Percentiles rank a stretch among this genome's conserved stretches.
Evolutionary conservation across 2,113 vertebrate genomes (phyloP).

Genomic region (Xenotilapia flavipinnis): DNA sequence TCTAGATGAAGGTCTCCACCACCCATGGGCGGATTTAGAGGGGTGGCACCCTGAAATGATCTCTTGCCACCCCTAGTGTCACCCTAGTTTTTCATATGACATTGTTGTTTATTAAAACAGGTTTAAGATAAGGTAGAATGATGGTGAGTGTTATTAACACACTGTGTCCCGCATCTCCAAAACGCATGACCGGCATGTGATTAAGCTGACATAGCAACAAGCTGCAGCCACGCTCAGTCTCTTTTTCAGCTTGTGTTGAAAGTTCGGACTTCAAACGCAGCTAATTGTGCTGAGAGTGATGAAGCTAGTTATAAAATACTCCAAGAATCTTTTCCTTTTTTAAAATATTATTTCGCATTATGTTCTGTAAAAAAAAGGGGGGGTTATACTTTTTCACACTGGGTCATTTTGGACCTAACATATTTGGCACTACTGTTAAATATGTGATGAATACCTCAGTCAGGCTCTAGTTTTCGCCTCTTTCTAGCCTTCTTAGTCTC

Average conservation of each 20-base stretch:
- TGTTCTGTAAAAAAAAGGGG: background rate
- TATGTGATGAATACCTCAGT: background rate
- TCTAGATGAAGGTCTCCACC: background rate
- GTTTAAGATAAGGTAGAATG: background rate
- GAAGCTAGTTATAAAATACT: background rate
- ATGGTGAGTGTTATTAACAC: no score
- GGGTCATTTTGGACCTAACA: background rate
- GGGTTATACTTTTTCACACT: background rate
- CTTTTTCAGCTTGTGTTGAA: background rate
- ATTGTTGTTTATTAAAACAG: background rate
- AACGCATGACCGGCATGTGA: background rate
- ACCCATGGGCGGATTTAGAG: background rate
- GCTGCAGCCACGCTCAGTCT: background rate
- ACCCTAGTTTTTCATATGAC: background rate
- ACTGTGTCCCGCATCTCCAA: background rate
- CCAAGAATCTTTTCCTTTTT: background rate
- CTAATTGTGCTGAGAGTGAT: background rate
- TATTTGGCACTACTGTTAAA: background rate
- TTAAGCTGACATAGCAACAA: background rate
- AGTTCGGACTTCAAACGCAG: background rate
- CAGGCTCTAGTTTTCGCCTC: background rate
- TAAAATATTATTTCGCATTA: fast-evolving
- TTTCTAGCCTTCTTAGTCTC: background rate
- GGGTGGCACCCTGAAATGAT: background rate
- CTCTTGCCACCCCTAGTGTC: background rate